Evolutionary conservation across 2,797 vertebrate genomes (phyloP).

Genomic region (Orientallactaga sibirica): DNA sequence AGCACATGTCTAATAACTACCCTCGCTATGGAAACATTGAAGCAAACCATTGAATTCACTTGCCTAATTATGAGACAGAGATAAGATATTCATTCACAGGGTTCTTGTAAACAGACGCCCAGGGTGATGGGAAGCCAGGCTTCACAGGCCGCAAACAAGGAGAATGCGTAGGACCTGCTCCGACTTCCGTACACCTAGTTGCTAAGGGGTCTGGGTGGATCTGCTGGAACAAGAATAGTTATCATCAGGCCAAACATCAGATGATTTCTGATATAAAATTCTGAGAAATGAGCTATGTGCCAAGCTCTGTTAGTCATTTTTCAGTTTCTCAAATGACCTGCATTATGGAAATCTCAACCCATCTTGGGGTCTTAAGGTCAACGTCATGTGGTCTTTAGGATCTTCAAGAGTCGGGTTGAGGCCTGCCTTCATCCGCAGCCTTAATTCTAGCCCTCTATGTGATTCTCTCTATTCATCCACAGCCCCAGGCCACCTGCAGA

Average conservation of each 20-base stretch:
- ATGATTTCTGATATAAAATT: slow-evolving; percentile 85
- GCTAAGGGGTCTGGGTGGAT: slow-evolving; percentile 69
- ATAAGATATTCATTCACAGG: neutral
- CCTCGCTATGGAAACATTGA: slow-evolving; percentile 71
- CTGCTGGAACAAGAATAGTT: slow-evolving; percentile 69
- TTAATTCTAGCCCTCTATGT: slow-evolving; percentile 50
- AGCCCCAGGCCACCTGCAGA: slow-evolving; percentile 69
- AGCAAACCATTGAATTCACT: slow-evolving; percentile 48
- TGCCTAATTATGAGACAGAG: neutral
- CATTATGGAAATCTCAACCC: slow-evolving; percentile 67
- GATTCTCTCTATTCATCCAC: slow-evolving; percentile 72
- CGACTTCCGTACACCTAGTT: slow-evolving; percentile 68
- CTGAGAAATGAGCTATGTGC: slow-evolving; percentile 86
- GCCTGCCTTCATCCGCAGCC: slow-evolving; percentile 41
- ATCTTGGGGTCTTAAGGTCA: slow-evolving; percentile 74
- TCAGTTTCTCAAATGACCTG: slow-evolving; percentile 78
- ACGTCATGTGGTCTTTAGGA: slow-evolving; percentile 64
- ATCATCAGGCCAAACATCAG: slow-evolving; percentile 84
- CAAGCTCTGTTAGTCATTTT: slow-evolving; percentile 85
- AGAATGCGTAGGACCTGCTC: slow-evolving; percentile 76
- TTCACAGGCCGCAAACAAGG: slow-evolving; percentile 20
- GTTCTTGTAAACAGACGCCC: slow-evolving; percentile 85
- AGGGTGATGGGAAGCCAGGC: slow-evolving; percentile 84
- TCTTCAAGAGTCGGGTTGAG: slow-evolving; percentile 66
- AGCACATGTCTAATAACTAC: slow-evolving; percentile 64